These are phyloP conservation scores for Tetraodon nigroviridis DNA, from an alignment of 2,113 vertebrate species.

Conservation along the genomic window DNA sequence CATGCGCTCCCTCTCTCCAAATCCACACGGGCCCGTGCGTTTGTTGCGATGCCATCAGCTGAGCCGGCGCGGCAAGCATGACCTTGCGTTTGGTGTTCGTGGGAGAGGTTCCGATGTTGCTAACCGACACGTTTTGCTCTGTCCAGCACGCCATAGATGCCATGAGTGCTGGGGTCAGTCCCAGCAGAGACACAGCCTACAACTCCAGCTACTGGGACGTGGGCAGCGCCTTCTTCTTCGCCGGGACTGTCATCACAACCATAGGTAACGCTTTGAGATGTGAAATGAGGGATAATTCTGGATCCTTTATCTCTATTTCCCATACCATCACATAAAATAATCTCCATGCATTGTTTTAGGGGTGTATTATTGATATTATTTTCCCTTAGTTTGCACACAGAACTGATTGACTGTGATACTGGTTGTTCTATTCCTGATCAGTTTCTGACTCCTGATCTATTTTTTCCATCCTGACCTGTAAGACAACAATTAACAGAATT, in stretches of 20 bases:
- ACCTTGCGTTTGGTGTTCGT: neutral
- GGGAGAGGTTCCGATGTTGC: neutral
- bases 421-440: too few relatives aligned
- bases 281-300: neutral
- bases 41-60: conserved; percentile 13
- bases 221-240: conserved; percentile 97
- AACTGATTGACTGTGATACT: too few relatives aligned
- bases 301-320: neutral
- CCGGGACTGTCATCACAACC: conserved; percentile 97
- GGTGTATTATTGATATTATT: too few relatives aligned
- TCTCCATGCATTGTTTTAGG: too few relatives aligned
- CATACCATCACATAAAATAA: too few relatives aligned
- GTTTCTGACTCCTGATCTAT: too few relatives aligned
- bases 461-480: neutral
- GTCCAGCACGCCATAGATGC: conserved; percentile 88
- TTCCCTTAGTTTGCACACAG: too few relatives aligned
- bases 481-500: conserved; percentile 50
- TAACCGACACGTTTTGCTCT: conserved; percentile 25
- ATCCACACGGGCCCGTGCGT: neutral
- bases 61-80: conserved; percentile 8
- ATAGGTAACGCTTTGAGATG: conserved; percentile 79
- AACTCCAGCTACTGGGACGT: conserved; percentile 96
- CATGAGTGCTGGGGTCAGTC: conserved; percentile 90
- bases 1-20: conserved; percentile 5
- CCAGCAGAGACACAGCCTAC: conserved; percentile 84